phyloP scores from a whole-genome alignment of 2,113 vertebrate genomes.

The Cinclus cinclus region DNA sequence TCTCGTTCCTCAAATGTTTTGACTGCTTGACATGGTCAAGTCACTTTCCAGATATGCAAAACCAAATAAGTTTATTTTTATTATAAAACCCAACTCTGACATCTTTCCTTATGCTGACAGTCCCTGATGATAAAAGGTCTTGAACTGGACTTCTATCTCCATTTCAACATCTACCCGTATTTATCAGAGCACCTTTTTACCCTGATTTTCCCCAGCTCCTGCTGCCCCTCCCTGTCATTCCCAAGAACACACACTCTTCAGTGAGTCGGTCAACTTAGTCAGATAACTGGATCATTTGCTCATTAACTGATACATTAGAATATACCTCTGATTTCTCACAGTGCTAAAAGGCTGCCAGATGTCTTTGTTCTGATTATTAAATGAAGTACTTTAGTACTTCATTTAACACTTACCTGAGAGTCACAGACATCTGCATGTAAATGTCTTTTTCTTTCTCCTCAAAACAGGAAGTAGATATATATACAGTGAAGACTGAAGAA shows the following conservation, averaged over 20 bases:
- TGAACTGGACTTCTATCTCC: not conserved
- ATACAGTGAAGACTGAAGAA: constrained; percentile 93
- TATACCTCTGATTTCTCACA: not conserved
- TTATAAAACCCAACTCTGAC: not conserved
- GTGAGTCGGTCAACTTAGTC: not conserved
- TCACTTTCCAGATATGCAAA: not conserved
- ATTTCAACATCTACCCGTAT: not conserved
- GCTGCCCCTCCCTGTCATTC: not conserved
- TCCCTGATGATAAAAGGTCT: not conserved
- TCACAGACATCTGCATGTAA: not conserved
- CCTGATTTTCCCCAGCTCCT: not conserved
- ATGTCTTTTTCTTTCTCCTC: not conserved
- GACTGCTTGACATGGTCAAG: not conserved
- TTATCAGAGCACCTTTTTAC: not conserved
- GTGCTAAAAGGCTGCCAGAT: not conserved
- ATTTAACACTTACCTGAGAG: not conserved
- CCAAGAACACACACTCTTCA: not conserved
- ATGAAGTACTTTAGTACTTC: not conserved
- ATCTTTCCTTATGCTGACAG: not conserved
- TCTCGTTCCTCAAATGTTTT: not conserved
- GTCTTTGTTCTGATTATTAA: not conserved
- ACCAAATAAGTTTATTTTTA: not conserved
- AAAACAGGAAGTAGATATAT: constrained; percentile 93
- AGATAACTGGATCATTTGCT: not conserved
- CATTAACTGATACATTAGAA: not conserved